Evolutionary conservation across 2,113 vertebrate species (phyloP), one percentile per base, ranked within the genome.

Genomic region (Rana temporaria): DNA sequence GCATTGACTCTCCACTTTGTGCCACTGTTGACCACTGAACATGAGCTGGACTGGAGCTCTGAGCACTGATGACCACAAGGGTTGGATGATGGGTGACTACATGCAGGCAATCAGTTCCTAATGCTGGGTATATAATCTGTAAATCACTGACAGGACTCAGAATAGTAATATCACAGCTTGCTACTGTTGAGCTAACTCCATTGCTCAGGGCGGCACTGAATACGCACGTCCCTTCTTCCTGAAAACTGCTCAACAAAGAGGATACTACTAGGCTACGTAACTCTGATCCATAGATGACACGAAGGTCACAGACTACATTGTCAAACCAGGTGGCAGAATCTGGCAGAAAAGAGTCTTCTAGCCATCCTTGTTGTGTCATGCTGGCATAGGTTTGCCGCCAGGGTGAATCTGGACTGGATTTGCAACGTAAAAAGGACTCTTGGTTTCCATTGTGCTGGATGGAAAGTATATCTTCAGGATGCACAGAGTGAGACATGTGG

Each of bases 311-410:
- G 55, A 93, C 84, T 22, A 91, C 86, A 26, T 85, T 86, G 15
- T 95, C 94, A 34, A 93, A 85, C 94, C 94, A 95, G 34, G 67
- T 86, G 19, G 85, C 85, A 38, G 71, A 82, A 2, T 86, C 78
- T 2, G 86, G 60, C 0, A 69, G 86, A 7, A 88, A 81, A 8
- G 89, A 65, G 3, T 89, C 88, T 19, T 92, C 90, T 65, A 89
- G 84, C 94, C 94, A 94, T 79, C 91, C 90, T 0, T 84, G 30
- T 38, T 90, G 87, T 24, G 65, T 67, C 0, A 93, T 70, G 34
- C 92, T 90, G 76, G 93, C 38, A 73, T 93, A 95, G 79, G 90
- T 94, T 85, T 95, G 94, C 1, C 90, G 89, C 94, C 94, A 95
- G 0, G 86, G 81, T 6, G 93, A 94, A 32, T 84, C 74, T 0